These are phyloP conservation scores for Arge pagana DNA, from an alignment of 2,888 invertebrate species.

Conservation along the genomic window DNA sequence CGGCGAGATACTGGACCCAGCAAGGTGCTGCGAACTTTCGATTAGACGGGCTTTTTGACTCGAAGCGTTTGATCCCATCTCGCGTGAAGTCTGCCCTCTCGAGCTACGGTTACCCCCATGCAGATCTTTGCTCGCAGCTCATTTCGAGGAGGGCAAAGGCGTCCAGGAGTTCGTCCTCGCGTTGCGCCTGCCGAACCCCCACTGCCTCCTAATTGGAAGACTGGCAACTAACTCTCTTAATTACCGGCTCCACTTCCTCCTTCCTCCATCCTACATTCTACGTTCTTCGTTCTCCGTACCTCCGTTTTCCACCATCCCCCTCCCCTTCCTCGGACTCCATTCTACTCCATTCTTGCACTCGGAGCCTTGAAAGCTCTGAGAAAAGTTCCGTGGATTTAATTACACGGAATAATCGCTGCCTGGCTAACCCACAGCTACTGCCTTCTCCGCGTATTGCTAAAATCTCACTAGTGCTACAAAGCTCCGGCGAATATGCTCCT, in stretches of 20 bases:
- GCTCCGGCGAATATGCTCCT: no score
- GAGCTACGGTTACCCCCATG: no score
- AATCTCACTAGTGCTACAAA: conserved; percentile 27
- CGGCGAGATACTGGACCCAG: no score
- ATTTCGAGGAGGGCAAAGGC: conserved; percentile 44
- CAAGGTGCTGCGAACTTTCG: no score
- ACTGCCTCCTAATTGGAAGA: conserved; percentile 57
- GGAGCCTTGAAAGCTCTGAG: conserved; percentile 48
- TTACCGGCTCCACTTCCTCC: conserved; percentile 57
- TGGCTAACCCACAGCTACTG: conserved; percentile 36
- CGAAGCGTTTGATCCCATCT: no score
- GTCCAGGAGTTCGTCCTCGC: conserved; percentile 34
- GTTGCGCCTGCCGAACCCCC: conserved; percentile 38
- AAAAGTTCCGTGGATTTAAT: conserved; percentile 64
- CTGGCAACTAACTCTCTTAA: conserved; percentile 62
- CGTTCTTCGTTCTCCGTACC: conserved; percentile 24
- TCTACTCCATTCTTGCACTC: conserved; percentile 18
- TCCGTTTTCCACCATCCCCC: conserved; percentile 16
- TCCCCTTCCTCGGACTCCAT: conserved; percentile 6
- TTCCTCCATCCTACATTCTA: conserved; percentile 12
- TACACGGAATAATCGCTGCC: conserved; percentile 65
- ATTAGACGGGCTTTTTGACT: no score
- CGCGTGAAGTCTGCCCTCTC: no score
- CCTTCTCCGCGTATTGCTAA: conserved; percentile 18
- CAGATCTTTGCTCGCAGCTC: conserved; percentile 32